phyloP scores from a whole-genome alignment of 2,888 invertebrate genomes.

The Cistogaster globosa region DNA sequence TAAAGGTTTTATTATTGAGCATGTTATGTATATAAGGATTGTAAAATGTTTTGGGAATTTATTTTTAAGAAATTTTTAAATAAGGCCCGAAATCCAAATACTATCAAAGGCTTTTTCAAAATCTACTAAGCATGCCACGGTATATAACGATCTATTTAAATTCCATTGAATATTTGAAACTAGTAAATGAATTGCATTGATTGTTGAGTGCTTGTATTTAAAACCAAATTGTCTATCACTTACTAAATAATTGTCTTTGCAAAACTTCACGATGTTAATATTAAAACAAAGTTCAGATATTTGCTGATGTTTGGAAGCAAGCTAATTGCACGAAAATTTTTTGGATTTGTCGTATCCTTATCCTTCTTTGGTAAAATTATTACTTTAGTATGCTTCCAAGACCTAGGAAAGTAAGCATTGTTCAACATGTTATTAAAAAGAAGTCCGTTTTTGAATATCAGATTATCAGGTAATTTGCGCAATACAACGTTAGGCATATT shows the following conservation, averaged over 20 bases:
- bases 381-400: neutral
- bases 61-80: no score
- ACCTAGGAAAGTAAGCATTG: constrained; percentile 33
- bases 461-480: no score
- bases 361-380: constrained; percentile 14
- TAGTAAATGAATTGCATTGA: neutral
- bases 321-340: no score
- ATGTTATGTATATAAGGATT: no score
- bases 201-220: constrained; percentile 1
- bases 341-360: neutral
- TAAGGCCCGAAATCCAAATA: no score
- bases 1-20: no score
- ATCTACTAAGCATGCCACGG: no score
- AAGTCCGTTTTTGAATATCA: constrained; percentile 4
- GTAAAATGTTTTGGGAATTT: no score
- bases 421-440: constrained; percentile 29
- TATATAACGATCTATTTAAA: constrained; percentile 16
- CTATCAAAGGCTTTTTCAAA: no score
- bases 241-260: neutral
- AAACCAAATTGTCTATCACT: neutral
- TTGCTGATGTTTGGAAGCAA: no score
- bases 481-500: no score
- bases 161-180: constrained; percentile 29
- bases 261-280: constrained; percentile 13
- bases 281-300: constrained; percentile 10